Conservation (phyloP, 2,797 vertebrate genomes). For the Zonotrichia albicollis region DNA sequence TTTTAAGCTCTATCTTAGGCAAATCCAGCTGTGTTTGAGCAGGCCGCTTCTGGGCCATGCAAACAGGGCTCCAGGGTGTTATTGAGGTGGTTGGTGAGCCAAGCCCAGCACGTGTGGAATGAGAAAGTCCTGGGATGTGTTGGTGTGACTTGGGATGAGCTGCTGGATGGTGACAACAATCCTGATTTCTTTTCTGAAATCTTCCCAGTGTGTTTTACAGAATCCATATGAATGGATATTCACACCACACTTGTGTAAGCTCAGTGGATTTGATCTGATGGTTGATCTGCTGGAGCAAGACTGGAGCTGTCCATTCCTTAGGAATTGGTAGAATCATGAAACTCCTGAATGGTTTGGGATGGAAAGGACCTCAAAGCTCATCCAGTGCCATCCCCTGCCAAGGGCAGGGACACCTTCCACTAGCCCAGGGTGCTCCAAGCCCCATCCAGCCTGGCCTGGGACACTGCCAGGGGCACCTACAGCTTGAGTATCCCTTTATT, state of each 20-base stretch:
- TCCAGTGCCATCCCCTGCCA: accelerated
- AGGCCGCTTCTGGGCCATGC: neutral
- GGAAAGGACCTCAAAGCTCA: neutral
- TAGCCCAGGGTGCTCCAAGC: accelerated
- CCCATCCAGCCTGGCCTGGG: accelerated
- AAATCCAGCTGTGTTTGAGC: neutral
- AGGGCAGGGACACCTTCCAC: neutral
- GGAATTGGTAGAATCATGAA: neutral
- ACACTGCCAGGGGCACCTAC: neutral
- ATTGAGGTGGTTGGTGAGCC: neutral
- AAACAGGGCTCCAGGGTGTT: neutral
- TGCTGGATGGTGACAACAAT: no score
- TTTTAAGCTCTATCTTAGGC: neutral
- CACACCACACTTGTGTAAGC: accelerated
- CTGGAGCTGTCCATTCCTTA: neutral
- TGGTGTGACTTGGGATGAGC: neutral
- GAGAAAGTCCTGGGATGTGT: neutral
- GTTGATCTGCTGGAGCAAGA: neutral
- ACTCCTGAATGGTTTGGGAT: neutral
- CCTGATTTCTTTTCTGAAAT: neutral
- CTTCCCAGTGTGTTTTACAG: neutral
- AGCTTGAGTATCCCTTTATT: neutral
- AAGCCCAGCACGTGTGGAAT: neutral
- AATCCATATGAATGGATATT: neutral
- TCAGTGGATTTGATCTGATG: neutral